Evolutionary conservation across 1,140 invertebrate species (phyloP), one percentile per base, ranked within the genome.

Genomic region (Metopolophium dirhodum): DNA sequence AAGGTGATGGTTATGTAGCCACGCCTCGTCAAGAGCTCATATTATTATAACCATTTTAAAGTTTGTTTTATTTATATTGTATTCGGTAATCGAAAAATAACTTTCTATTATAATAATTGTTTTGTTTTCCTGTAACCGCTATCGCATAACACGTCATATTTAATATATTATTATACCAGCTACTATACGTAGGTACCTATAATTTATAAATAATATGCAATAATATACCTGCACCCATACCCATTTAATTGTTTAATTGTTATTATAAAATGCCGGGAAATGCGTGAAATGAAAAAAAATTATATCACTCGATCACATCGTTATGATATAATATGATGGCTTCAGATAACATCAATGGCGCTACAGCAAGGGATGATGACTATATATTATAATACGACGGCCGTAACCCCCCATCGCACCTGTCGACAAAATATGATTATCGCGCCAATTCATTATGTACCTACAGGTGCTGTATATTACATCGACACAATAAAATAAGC

Each of bases 21-120:
- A 89, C 68, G n/a, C 90, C 45, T 22, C 35, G n/a, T 91, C 68
- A 83, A 83, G 45, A 83, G 68, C 20, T 35, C n/a, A 51, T 91
- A 54, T 45, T 41, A 41, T 41, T 68, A 82, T 91, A 57, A 77
- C 47, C 26, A 30, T 82, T 91, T 49, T 49, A 82, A 91, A 77
- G 45, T 82, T 47, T n/a, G 47, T 82, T 82, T 91, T 91, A 20
- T 77, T 7, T 77, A 77, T 68, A 68, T 57, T 7, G 8, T n/a
- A 87, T 51, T 87, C n/a, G 30, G 86, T 49, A 22, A 51, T 87
- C 85, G 11, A 41, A 30, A n/a, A 35, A 35, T 35, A 30, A 30
- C 14, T 87, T 22, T 49, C 51, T 51, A 49, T 49, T n/a, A 47
- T 47, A n/a, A 49, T 85, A 20, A 35, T n/a, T 87, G 47, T 41